Conservation (phyloP, 2,113 vertebrate genomes). For the Setophaga coronata region DNA sequence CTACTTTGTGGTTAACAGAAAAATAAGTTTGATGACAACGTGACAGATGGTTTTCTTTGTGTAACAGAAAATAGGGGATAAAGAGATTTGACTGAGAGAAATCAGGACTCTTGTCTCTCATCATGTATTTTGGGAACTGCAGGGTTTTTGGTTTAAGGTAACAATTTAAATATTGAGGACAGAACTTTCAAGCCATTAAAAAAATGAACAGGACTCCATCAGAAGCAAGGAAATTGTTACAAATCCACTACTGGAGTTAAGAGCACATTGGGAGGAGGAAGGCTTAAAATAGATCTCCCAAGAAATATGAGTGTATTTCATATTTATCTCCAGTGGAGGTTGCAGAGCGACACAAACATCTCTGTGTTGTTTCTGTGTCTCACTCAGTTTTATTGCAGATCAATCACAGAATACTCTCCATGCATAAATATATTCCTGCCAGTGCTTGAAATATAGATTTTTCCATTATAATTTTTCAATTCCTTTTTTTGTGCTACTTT, state of each 20-base stretch:
- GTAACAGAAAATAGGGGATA: background rate
- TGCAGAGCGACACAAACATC: background rate
- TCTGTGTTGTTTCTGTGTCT: slow-evolving; percentile 16
- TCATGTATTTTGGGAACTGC: background rate
- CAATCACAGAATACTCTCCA: background rate
- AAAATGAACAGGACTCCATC: background rate
- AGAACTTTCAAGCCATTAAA: background rate
- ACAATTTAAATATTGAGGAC: background rate
- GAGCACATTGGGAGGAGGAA: background rate
- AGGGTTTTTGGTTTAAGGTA: background rate
- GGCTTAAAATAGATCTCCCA: background rate
- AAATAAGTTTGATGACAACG: background rate
- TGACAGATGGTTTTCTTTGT: background rate
- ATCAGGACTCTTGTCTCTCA: background rate
- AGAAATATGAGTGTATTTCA: slow-evolving; percentile 8
- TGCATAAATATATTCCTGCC: slow-evolving; percentile 24
- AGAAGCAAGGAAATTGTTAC: background rate
- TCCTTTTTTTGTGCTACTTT: background rate
- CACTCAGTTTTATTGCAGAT: slow-evolving; percentile 11
- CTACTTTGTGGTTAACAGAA: background rate
- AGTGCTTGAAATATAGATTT: slow-evolving; percentile 38
- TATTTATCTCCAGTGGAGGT: background rate
- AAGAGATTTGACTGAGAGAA: background rate
- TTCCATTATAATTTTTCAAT: slow-evolving; percentile 31
- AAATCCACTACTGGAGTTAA: background rate